Evolutionary conservation across 2,797 vertebrate genomes (phyloP).

Genomic region (Halcyon chelicuti): DNA sequence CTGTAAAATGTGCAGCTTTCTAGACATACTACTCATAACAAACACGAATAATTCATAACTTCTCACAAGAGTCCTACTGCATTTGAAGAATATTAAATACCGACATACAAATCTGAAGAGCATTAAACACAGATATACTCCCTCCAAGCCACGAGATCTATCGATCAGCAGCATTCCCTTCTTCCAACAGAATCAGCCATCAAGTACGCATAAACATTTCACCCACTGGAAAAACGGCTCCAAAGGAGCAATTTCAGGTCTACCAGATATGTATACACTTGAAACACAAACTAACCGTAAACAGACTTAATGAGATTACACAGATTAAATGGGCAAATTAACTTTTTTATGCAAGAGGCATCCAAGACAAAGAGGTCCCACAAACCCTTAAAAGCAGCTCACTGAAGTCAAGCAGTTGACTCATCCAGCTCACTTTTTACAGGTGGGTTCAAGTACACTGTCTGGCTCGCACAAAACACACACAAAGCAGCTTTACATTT

Average conservation of each 20-base stretch:
- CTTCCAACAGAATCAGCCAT: neutral
- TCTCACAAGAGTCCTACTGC: neutral
- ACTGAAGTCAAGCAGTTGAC: neutral
- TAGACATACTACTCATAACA: neutral
- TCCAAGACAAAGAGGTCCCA: neutral
- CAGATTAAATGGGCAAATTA: constrained; percentile 17
- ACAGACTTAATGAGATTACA: constrained; percentile 28
- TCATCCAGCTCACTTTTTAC: neutral
- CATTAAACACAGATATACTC: neutral
- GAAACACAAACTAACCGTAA: neutral
- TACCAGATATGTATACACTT: neutral
- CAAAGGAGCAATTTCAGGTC: constrained; percentile 24
- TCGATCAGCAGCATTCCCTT: constrained; percentile 1
- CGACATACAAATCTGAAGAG: neutral
- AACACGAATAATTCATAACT: constrained; percentile 35
- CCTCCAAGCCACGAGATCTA: neutral
- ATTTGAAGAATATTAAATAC: constrained; percentile 13
- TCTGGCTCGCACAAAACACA: neutral
- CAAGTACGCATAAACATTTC: neutral
- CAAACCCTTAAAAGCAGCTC: neutral
- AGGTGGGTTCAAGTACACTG: neutral
- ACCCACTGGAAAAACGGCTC: constrained; percentile 3
- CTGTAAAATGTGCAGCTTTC: constrained; percentile 36
- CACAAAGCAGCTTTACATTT: neutral
- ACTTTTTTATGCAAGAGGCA: neutral